These are phyloP conservation scores for Pangasianodon gigas DNA, from an alignment of 2,113 vertebrate genomes.

Conservation along the genomic window DNA sequence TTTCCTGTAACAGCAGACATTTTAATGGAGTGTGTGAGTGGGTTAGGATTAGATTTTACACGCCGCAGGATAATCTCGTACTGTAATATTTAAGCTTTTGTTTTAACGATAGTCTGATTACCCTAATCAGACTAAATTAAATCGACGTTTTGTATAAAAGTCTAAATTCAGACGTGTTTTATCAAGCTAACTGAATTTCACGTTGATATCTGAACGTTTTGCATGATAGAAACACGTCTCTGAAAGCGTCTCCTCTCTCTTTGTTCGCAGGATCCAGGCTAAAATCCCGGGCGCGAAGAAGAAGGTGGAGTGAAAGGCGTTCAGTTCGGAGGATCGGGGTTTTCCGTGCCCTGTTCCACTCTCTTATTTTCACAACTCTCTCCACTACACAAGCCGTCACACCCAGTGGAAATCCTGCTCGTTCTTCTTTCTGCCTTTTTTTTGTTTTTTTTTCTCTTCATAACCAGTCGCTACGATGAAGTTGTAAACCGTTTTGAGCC, in stretches of 20 bases:
- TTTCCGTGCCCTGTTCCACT: slow-evolving; percentile 70
- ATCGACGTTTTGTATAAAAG: no score
- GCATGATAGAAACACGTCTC: neutral
- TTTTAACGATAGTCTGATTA: no score
- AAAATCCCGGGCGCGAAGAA: slow-evolving; percentile 94
- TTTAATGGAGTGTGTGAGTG: neutral
- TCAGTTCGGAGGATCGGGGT: slow-evolving; percentile 43
- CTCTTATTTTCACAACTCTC: slow-evolving; percentile 79
- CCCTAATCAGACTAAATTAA: no score
- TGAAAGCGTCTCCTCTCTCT: neutral
- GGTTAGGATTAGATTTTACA: neutral
- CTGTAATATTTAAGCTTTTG: neutral
- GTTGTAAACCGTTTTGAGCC: slow-evolving; percentile 31
- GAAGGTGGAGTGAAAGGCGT: slow-evolving; percentile 83
- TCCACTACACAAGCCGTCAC: slow-evolving; percentile 74
- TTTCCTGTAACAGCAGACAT: neutral
- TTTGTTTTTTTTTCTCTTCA: slow-evolving; percentile 2
- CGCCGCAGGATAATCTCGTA: neutral
- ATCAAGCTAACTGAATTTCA: neutral
- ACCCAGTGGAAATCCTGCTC: slow-evolving; percentile 70
- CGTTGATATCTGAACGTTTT: neutral
- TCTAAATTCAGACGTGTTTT: neutral
- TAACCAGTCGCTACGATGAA: slow-evolving; percentile 61
- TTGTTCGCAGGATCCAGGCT: slow-evolving; percentile 82
- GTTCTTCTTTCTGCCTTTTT: neutral